Evolutionary conservation across 2,888 invertebrate species (phyloP).

Genomic region (Ornithoptera alexandrae): DNA sequence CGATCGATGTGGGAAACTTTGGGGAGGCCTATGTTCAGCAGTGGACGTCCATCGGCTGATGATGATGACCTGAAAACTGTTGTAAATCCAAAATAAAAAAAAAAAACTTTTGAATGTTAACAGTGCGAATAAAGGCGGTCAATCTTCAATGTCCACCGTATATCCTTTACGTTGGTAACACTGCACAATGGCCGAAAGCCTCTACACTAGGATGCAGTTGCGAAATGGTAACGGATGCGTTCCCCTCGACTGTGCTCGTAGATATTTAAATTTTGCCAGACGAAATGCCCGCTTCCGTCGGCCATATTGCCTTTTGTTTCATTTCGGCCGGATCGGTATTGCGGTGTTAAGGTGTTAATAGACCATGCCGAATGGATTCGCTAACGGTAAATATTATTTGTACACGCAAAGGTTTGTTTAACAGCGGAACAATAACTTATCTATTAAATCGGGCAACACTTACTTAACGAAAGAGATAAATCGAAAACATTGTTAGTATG

Average conservation of each 20-base stretch:
- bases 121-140: constrained; percentile 8
- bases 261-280: constrained; percentile 78
- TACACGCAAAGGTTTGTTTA: neutral
- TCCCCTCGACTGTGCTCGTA: constrained; percentile 72
- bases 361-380: constrained; percentile 15
- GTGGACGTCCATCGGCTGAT: no score
- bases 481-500: no score
- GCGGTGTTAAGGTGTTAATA: constrained; percentile 28
- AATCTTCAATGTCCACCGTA: constrained; percentile 35
- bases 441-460: no score
- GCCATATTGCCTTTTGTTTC: constrained; percentile 56
- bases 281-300: constrained; percentile 72
- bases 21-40: no score
- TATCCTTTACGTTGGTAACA: constrained; percentile 55
- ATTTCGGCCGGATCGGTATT: constrained; percentile 42
- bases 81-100: neutral
- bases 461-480: no score
- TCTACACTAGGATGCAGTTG: constrained; percentile 70
- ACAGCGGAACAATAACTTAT: neutral
- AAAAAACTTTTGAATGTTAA: constrained; percentile 5
- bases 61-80: no score
- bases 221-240: constrained; percentile 79
- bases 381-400: neutral
- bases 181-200: constrained; percentile 50
- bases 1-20: no score